phyloP scores from a whole-genome alignment of 2,797 vertebrate species.

The Syndactyla subalaris region DNA sequence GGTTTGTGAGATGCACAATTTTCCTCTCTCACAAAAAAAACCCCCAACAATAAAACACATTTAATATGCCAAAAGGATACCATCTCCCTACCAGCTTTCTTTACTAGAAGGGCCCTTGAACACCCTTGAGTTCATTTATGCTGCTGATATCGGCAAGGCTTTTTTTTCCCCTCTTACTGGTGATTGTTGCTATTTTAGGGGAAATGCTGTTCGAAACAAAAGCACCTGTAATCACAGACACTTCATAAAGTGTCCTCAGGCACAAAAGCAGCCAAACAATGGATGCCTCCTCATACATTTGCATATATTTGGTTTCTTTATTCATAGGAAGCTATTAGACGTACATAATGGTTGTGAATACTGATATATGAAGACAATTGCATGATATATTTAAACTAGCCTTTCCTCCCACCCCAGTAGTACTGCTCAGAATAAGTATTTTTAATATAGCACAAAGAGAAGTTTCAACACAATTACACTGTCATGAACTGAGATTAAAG shows the following conservation, averaged over 20 bases:
- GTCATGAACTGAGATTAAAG: not conserved
- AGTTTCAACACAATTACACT: not conserved
- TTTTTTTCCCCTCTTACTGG: slow-evolving; percentile 21
- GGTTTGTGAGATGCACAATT: not conserved
- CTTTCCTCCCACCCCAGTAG: not conserved
- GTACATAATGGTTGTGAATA: not conserved
- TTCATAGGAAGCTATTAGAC: slow-evolving; percentile 12
- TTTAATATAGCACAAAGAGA: slow-evolving; percentile 15
- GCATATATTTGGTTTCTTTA: slow-evolving; percentile 45
- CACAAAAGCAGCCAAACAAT: slow-evolving; percentile 5
- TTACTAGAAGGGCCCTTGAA: slow-evolving; percentile 20
- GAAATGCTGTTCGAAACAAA: slow-evolving; percentile 43
- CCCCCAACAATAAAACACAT: not conserved
- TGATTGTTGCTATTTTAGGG: slow-evolving; percentile 51
- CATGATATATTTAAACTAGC: not conserved
- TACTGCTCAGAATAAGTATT: not conserved
- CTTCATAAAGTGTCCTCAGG: slow-evolving; percentile 23
- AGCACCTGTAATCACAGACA: slow-evolving; percentile 33
- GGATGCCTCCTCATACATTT: slow-evolving; percentile 16
- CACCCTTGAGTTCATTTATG: slow-evolving; percentile 33
- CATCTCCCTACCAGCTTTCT: not conserved
- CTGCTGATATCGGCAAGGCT: slow-evolving; percentile 31
- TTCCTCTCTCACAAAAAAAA: not conserved
- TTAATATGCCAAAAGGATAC: not conserved
- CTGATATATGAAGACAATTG: slow-evolving; percentile 28